These are phyloP conservation scores for Rhyacophila evoluta DNA, from an alignment of 2,888 invertebrate species.

Conservation along the genomic window DNA sequence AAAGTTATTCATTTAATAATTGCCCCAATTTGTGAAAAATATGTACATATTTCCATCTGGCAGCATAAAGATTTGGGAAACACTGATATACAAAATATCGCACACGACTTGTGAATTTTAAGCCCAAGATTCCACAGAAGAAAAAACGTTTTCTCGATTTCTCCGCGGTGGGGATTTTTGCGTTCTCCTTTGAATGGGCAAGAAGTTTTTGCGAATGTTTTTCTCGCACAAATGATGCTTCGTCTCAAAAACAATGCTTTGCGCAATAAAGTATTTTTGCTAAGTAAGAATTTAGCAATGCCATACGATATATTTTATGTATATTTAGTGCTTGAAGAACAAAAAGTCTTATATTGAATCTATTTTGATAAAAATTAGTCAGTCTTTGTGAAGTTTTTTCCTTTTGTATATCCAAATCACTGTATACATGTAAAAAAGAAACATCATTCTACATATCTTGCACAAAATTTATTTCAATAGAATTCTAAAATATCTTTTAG, in stretches of 20 bases:
- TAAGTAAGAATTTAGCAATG: background rate
- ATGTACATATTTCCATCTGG: no score
- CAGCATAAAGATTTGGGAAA: no score
- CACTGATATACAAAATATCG: background rate
- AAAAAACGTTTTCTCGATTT: conserved; percentile 1
- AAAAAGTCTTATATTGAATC: background rate
- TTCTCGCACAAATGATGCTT: background rate
- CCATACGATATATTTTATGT: background rate
- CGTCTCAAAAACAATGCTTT: background rate
- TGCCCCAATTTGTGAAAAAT: no score
- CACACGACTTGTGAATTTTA: conserved; percentile 18
- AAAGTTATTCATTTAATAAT: no score
- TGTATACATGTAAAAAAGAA: no score
- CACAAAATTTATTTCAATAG: no score
- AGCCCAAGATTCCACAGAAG: background rate
- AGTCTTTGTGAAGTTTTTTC: no score
- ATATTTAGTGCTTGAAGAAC: background rate
- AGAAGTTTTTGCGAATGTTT: background rate
- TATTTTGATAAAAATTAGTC: no score
- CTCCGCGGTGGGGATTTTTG: background rate
- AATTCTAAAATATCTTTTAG: no score
- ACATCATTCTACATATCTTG: no score
- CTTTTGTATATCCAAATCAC: no score
- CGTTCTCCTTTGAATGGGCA: background rate
- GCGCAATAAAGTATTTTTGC: background rate